These are phyloP conservation scores for Chelonus formosanus DNA, from an alignment of 2,888 invertebrate species.

Conservation along the genomic window DNA sequence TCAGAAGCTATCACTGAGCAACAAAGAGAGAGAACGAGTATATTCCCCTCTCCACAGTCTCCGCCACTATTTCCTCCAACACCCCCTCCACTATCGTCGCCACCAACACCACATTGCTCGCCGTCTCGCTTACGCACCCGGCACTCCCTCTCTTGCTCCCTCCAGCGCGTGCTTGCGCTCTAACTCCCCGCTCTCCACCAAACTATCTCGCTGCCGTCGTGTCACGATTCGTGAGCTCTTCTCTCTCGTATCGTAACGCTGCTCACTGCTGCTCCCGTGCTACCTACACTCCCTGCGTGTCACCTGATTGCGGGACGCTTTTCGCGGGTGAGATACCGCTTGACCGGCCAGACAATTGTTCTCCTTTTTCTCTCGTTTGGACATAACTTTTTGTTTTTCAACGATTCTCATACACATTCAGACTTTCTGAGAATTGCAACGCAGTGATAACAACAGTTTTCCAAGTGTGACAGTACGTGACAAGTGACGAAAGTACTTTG, in stretches of 20 bases:
- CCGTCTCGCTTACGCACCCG: constrained; percentile 43
- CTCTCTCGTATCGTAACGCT: constrained; percentile 38
- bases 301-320: constrained; percentile 62
- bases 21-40: constrained; percentile 6
- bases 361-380: constrained; percentile 22
- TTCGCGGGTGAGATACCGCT: constrained; percentile 61
- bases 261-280: constrained; percentile 15
- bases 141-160: constrained; percentile 39
- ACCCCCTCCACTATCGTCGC: constrained; percentile 20
- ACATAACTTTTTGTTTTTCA: too few relatives aligned
- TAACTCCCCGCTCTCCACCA: constrained; percentile 36
- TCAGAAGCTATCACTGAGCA: constrained; percentile 34
- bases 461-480: too few relatives aligned
- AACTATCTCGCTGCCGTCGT: constrained; percentile 35
- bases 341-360: constrained; percentile 37
- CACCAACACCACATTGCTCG: constrained; percentile 45
- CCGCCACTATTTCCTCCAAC: constrained; percentile 26
- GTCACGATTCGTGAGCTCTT: constrained; percentile 37
- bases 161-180: constrained; percentile 43
- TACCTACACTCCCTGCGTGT: constrained; percentile 46
- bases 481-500: too few relatives aligned
- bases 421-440: too few relatives aligned
- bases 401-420: too few relatives aligned
- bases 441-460: too few relatives aligned
- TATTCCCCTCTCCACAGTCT: constrained; percentile 40